These are phyloP conservation scores for Megalonaias nervosa DNA, from an alignment of 1,140 invertebrate species.

Conservation along the genomic window DNA sequence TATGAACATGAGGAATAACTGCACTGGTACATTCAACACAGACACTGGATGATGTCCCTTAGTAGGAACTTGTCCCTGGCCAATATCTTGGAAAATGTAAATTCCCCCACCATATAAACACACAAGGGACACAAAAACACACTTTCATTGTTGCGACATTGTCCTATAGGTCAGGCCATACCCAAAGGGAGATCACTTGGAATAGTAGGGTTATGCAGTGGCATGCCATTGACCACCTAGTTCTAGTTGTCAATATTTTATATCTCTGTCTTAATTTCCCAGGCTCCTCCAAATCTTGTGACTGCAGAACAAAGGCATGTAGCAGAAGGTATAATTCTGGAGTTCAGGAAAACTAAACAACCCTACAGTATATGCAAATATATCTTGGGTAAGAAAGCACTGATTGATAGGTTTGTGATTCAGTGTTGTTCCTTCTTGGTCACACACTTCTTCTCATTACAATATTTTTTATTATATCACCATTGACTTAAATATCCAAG, in stretches of 20 bases:
- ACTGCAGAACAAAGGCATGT: slow-evolving; percentile 82
- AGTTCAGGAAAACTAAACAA: slow-evolving; percentile 85
- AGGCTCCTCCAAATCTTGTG: slow-evolving; percentile 88
- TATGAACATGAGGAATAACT: too few species aligned
- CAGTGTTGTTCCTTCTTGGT: neutral
- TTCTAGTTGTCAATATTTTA: neutral
- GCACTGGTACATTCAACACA: too few species aligned
- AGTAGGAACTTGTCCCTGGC: neutral
- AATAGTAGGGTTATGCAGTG: neutral
- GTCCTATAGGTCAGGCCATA: too few species aligned
- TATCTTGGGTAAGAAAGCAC: slow-evolving; percentile 77
- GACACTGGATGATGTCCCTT: neutral
- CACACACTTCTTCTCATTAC: too few species aligned
- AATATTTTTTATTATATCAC: too few species aligned
- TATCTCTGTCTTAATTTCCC: slow-evolving; percentile 51
- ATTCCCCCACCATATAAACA: neutral
- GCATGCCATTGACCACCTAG: too few species aligned
- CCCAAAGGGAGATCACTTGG: neutral
- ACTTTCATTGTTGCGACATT: neutral
- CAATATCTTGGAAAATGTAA: neutral
- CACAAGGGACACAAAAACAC: neutral
- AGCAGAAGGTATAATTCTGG: slow-evolving; percentile 85
- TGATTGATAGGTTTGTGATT: neutral
- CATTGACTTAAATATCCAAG: too few species aligned
- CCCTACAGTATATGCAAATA: slow-evolving; percentile 86